Evolutionary conservation across 2,113 vertebrate species (phyloP), one percentile per base, ranked within the genome.

Genomic region (Kobus ellipsiprymnus): DNA sequence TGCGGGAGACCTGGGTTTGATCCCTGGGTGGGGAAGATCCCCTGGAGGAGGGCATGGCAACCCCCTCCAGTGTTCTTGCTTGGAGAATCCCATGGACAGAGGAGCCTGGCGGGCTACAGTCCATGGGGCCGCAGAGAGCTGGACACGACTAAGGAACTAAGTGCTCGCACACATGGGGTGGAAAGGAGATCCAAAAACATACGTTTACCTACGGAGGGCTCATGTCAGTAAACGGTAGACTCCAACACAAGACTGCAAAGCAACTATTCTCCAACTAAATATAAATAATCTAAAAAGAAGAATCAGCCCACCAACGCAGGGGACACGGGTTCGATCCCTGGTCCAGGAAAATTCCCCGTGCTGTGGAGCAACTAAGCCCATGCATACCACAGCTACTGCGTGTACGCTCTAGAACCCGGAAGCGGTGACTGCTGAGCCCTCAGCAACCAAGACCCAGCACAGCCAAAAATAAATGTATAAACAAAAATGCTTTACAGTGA

Each of bases 121-220:
- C 67, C 5, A 1, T 3, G 19, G 19, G n/a, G 21, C 36, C n/a
- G 0, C n/a, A 71, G 36, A 40, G 9, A 71, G n/a, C 67, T 71
- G 19, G n/a, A 71, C 67, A 40, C 1, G 2, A 23, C n/a, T 40
- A 19, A 40, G n/a, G 10, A 5, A 71, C 67, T 71, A 10, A 64
- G 62, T 2, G 1, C 16, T 16, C 6, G 7, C 33, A 67, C 8
- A 67, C 62, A 9, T 2, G 19, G n/a, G 10, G 36, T 40, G n/a
- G 5, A 71, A 21, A 23, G n/a, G 67, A 71, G 67, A 36, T 12
- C 21, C 19, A 12, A 6, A 19, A 36, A 71, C 5, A 6, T 0
- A 23, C 1, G 0, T 12, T 1, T 2, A 6, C n/a, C 19, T 6
- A 12, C 5, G 5, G n/a, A 12, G 21, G 19, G 4, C 6, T 40